These are phyloP conservation scores for Porites rus DNA, from an alignment of 92 coral and sea anemone species.

Conservation along the genomic window DNA sequence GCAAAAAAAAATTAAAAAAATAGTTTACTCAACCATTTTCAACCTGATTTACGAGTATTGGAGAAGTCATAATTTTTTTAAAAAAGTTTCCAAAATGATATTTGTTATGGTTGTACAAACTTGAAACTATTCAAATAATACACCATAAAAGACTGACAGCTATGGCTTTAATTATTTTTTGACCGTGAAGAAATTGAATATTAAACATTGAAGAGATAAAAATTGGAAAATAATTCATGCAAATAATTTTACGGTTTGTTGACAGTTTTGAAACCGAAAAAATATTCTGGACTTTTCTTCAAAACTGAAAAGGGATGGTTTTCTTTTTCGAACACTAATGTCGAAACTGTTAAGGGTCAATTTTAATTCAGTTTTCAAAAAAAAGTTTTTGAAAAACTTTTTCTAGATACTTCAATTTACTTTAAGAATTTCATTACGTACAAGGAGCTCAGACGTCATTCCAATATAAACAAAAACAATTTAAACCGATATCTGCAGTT, in stretches of 20 bases:
- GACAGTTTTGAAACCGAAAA: constrained; percentile 1
- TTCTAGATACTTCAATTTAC: too few species aligned
- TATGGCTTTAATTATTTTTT: not conserved
- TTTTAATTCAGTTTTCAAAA: not conserved
- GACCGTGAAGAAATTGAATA: not conserved
- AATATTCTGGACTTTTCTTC: constrained; percentile 2
- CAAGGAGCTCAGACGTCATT: constrained; percentile 27
- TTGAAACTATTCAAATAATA: too few species aligned
- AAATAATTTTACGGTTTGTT: constrained; percentile 1
- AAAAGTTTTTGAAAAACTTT: not conserved
- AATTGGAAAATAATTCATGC: not conserved
- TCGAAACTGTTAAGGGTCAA: not conserved
- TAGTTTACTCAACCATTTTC: not conserved
- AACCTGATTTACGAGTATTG: not conserved
- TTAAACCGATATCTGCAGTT: not conserved
- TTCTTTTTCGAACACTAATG: not conserved
- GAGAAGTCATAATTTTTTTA: too few species aligned
- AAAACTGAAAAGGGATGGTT: not conserved
- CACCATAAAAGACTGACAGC: not conserved
- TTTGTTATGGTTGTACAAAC: too few species aligned
- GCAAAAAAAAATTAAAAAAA: not conserved
- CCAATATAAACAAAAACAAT: constrained; percentile 17
- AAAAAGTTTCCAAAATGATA: too few species aligned
- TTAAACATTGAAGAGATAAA: not conserved
- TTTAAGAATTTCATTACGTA: not conserved